These are phyloP conservation scores for Leucoptera coffeella DNA, from an alignment of 2,888 invertebrate species.

Conservation along the genomic window DNA sequence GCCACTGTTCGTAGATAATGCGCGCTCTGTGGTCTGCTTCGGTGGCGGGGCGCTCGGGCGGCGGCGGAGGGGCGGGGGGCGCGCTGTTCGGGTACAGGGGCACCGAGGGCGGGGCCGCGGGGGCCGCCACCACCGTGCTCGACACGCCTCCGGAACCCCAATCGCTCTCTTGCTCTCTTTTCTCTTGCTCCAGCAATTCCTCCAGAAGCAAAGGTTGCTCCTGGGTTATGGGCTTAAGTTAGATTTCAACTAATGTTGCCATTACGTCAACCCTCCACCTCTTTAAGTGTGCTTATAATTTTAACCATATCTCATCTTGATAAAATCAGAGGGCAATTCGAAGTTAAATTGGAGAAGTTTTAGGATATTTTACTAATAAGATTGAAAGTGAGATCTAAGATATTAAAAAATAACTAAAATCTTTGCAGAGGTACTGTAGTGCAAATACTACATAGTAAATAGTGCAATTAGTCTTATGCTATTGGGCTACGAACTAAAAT, in stretches of 20 bases:
- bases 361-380: too few relatives aligned
- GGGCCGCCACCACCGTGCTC: slow-evolving; percentile 18
- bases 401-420: too few relatives aligned
- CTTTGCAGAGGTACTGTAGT: too few relatives aligned
- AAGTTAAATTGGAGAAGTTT: slow-evolving; percentile 3
- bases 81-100: slow-evolving; percentile 55
- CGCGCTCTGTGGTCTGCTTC: slow-evolving; percentile 72
- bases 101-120: slow-evolving; percentile 28
- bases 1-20: slow-evolving; percentile 78
- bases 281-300: too few relatives aligned
- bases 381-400: too few relatives aligned
- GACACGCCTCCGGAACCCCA: slow-evolving; percentile 16
- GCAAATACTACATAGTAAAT: too few relatives aligned
- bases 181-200: slow-evolving; percentile 88
- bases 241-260: too few relatives aligned
- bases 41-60: slow-evolving; percentile 62
- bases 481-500: too few relatives aligned
- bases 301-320: slow-evolving; percentile 4
- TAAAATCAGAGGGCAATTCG: too few relatives aligned
- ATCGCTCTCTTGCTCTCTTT: slow-evolving; percentile 80
- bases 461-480: too few relatives aligned
- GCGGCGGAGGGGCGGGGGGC: slow-evolving; percentile 50
- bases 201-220: slow-evolving; percentile 87
- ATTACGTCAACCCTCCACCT: too few relatives aligned
- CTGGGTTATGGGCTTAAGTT: slow-evolving; percentile 62